These are phyloP conservation scores for Bos taurus DNA, from an alignment of 2,113 vertebrate genomes.

Conservation along the genomic window DNA sequence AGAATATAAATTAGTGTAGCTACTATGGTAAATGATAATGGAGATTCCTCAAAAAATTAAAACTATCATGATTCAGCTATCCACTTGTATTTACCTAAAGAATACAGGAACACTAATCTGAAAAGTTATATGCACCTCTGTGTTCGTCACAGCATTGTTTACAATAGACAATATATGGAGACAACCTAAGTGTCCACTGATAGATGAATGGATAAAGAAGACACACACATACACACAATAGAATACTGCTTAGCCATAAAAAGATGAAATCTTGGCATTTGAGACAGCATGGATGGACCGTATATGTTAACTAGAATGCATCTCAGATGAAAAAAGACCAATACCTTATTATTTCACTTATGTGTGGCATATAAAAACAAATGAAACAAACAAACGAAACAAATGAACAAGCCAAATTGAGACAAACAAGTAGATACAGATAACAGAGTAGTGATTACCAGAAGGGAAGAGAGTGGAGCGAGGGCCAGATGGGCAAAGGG, in stretches of 20 bases:
- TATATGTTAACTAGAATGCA: background rate
- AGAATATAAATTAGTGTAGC: background rate
- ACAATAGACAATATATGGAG: background rate
- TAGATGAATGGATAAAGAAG: background rate
- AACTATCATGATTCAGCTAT: background rate
- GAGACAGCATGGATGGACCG: background rate
- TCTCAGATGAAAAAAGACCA: background rate
- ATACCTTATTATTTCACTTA: background rate
- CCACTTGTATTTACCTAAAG: background rate
- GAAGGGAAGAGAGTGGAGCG: background rate
- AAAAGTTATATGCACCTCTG: background rate
- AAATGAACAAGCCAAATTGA: background rate
- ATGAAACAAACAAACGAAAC: background rate
- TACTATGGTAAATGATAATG: background rate
- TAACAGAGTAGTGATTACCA: background rate
- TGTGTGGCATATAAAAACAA: background rate
- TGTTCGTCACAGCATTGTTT: background rate
- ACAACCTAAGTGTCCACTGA: background rate
- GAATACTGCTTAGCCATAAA: background rate
- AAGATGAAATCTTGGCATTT: background rate
- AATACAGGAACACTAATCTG: background rate
- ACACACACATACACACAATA: background rate
- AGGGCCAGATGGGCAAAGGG: background rate
- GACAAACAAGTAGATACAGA: background rate
- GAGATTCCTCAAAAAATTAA: background rate